A percentile compares a stretch with the other conserved stretches of the same genome.
These are phyloP conservation scores for Eurystomus glaucurus DNA, from an alignment of 2,797 vertebrate genomes.

Conservation along the genomic window DNA sequence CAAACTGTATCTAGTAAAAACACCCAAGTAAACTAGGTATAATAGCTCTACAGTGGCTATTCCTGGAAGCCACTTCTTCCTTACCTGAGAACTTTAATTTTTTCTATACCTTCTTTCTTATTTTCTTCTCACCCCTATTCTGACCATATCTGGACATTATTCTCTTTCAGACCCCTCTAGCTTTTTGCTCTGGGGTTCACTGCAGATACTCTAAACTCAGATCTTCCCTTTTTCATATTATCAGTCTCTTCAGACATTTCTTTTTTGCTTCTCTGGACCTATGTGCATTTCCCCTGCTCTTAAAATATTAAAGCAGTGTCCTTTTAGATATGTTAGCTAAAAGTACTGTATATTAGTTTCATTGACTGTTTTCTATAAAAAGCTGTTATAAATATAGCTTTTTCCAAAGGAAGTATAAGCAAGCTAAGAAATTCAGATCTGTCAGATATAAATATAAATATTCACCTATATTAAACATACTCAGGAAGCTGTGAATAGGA, in stretches of 20 bases:
- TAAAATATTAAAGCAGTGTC: conserved; percentile 56
- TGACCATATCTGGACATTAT: background rate
- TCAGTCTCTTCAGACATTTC: background rate
- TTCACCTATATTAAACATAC: background rate
- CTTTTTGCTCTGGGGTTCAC: background rate
- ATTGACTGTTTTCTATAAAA: conserved; percentile 43
- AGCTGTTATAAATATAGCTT: conserved; percentile 29
- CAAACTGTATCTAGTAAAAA: background rate
- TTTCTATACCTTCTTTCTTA: conserved; percentile 42
- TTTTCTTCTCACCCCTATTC: conserved; percentile 32
- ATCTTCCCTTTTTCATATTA: background rate
- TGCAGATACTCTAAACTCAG: background rate
- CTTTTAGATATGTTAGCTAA: conserved; percentile 16
- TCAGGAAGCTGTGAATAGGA: conserved; percentile 1
- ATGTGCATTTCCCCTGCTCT: background rate
- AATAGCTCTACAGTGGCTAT: background rate
- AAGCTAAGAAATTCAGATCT: conserved; percentile 35
- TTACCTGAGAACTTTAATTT: conserved; percentile 52
- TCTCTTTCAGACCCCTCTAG: background rate
- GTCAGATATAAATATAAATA: conserved; percentile 21
- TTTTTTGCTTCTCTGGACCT: background rate
- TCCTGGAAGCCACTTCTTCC: conserved; percentile 55
- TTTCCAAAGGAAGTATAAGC: conserved; percentile 55
- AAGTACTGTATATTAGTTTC: conserved; percentile 27
- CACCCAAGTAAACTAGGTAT: background rate